These are phyloP conservation scores for Glaucidium brasilianum DNA, from an alignment of 2,113 vertebrate genomes.

Conservation along the genomic window DNA sequence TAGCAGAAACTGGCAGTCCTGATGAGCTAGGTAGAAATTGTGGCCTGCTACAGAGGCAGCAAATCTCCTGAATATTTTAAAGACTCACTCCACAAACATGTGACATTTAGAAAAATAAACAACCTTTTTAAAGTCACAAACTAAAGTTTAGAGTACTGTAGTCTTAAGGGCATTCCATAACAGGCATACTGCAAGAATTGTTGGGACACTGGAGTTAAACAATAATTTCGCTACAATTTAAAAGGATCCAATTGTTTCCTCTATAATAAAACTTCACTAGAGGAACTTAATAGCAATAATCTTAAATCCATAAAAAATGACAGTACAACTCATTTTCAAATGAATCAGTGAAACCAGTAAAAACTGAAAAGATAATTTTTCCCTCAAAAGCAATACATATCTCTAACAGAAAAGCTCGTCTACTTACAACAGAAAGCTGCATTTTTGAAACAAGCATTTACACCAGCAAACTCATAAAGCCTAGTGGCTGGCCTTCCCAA, in stretches of 20 bases:
- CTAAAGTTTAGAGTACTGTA: background rate
- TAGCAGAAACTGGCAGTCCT: background rate
- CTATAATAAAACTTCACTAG: background rate
- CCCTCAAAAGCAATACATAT: background rate
- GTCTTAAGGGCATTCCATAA: background rate
- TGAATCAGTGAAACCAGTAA: background rate
- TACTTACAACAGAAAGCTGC: background rate
- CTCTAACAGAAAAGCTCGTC: background rate
- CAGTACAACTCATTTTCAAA: background rate
- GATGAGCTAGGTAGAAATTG: background rate
- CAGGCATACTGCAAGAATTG: background rate
- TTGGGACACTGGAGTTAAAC: background rate
- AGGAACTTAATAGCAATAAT: background rate
- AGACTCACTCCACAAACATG: background rate
- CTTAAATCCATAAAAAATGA: background rate
- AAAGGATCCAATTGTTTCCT: background rate
- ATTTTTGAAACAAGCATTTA: background rate
- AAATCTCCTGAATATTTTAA: background rate
- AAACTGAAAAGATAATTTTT: background rate
- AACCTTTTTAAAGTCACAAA: background rate
- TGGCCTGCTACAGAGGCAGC: background rate
- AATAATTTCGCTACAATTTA: background rate
- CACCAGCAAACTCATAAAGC: background rate
- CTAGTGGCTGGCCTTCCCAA: background rate
- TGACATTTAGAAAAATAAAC: background rate